Percentiles rank a stretch among this genome's conserved stretches.
Conservation (phyloP, 2,888 invertebrate genomes). For the Agriotes lineatus region DNA sequence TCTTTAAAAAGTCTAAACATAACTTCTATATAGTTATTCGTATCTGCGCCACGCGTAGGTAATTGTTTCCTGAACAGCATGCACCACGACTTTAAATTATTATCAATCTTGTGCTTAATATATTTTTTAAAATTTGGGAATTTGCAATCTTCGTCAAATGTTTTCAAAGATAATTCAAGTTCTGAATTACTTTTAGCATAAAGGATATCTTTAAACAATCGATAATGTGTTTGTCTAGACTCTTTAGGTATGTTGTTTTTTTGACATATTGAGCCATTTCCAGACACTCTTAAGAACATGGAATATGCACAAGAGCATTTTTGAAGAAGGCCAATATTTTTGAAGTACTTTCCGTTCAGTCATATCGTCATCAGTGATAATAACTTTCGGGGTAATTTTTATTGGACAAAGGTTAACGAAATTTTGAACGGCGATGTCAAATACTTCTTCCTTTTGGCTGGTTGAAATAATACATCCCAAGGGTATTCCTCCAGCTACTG, state of each 20-base stretch:
- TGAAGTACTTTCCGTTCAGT: background rate
- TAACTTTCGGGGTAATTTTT: constrained; percentile 6
- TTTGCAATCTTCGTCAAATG: background rate
- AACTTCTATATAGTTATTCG: constrained; percentile 39
- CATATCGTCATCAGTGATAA: constrained; percentile 18
- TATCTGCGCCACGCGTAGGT: constrained; percentile 31
- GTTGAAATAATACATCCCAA: constrained; percentile 30
- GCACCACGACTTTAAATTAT: constrained; percentile 7
- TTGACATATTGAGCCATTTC: constrained; percentile 5
- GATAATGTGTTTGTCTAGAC: background rate
- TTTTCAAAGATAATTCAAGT: background rate
- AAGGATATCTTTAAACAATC: constrained; percentile 10
- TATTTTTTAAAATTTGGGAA: background rate
- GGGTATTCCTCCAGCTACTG: constrained; percentile 24
- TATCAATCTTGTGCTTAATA: background rate
- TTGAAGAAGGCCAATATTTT: constrained; percentile 3
- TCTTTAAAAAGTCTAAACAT: constrained; percentile 42
- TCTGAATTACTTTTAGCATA: background rate
- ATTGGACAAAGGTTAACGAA: background rate
- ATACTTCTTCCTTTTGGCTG: constrained; percentile 13
- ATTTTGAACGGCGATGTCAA: background rate
- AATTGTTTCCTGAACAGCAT: constrained; percentile 27
- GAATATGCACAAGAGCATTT: constrained; percentile 1
- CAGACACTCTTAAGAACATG: constrained; percentile 12
- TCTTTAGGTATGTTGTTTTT: constrained; percentile 2